A percentile compares a stretch with the other conserved stretches of the same genome.
Evolutionary conservation across 2,113 vertebrate species (phyloP).

Genomic region (Otolemur garnettii): DNA sequence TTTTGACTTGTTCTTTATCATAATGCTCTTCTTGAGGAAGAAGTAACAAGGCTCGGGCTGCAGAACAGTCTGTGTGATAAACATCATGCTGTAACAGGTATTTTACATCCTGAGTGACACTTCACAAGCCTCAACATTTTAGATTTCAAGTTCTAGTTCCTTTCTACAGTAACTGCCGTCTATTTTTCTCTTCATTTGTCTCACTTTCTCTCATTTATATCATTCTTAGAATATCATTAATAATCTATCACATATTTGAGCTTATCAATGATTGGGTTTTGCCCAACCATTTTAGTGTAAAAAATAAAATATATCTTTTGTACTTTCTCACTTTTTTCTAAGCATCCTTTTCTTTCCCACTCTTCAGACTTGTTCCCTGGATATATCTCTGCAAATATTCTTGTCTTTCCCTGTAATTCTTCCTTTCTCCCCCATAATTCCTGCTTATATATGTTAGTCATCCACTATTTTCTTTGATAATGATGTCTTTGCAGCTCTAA

Average conservation of each 20-base stretch:
- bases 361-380: background rate
- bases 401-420: background rate
- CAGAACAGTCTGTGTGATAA: too few relatives aligned
- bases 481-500: background rate
- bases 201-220: background rate
- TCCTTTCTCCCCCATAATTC: background rate
- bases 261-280: constrained; percentile 18
- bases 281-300: background rate
- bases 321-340: background rate
- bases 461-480: background rate
- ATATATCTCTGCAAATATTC: background rate
- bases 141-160: background rate
- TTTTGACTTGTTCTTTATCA: too few relatives aligned
- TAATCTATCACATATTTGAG: background rate
- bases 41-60: too few relatives aligned
- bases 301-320: background rate
- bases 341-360: background rate
- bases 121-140: background rate
- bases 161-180: background rate
- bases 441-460: background rate
- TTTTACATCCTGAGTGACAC: background rate
- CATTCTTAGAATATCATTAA: background rate
- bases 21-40: too few relatives aligned
- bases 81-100: too few relatives aligned
- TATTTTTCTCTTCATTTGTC: background rate